Evolutionary conservation across 2,113 vertebrate genomes (phyloP).

Genomic region (Rhegmatorhina hoffmannsi): DNA sequence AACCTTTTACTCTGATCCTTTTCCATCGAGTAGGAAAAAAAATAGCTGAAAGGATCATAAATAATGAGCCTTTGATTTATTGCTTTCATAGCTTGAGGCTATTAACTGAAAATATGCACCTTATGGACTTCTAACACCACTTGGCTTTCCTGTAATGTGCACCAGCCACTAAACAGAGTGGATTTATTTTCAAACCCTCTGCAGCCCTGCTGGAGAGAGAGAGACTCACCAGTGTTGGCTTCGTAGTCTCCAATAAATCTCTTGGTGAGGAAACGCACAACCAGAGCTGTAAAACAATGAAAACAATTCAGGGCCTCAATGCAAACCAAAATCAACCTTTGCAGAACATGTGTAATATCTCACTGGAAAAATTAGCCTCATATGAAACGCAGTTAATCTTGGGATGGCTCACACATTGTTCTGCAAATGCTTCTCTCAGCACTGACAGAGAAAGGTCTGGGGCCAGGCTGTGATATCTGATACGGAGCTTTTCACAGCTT

Average conservation of each 20-base stretch:
- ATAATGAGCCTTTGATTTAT: constrained; percentile 62
- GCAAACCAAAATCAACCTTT: background rate
- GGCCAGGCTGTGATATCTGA: background rate
- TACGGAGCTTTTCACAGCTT: background rate
- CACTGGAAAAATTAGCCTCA: background rate
- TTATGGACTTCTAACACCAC: constrained; percentile 39
- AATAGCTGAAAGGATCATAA: constrained; percentile 29
- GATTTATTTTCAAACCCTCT: background rate
- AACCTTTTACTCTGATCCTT: constrained; percentile 35
- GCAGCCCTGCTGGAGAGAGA: background rate
- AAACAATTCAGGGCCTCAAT: background rate
- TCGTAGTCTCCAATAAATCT: constrained; percentile 95
- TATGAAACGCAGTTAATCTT: background rate
- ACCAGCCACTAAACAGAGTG: background rate
- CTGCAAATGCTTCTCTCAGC: background rate
- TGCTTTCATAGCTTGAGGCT: constrained; percentile 50
- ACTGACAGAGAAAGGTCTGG: background rate
- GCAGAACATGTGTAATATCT: background rate
- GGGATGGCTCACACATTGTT: background rate
- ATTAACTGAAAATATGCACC: constrained; percentile 58
- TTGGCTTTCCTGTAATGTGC: background rate
- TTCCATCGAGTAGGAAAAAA: background rate
- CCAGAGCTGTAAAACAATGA: constrained; percentile 78
- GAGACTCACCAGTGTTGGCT: constrained; percentile 87
- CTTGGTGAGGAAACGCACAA: constrained; percentile 91